Evolutionary conservation across 2,113 vertebrate genomes (phyloP).

Genomic region (Cygnus atratus): DNA sequence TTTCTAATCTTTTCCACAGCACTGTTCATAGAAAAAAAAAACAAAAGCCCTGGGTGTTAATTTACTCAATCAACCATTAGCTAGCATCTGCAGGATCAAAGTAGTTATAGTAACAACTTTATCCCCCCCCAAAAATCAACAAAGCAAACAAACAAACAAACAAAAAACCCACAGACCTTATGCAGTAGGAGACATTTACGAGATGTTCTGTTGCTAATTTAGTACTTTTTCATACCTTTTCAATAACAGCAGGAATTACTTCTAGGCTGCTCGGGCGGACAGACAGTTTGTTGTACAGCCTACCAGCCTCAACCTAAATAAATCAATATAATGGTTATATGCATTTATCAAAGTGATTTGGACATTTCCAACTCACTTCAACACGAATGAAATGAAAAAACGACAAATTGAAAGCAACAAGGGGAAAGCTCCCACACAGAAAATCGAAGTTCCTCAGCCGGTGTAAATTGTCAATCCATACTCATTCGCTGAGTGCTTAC

Average conservation of each 20-base stretch:
- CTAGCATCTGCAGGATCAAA: background rate
- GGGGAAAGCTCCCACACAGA: background rate
- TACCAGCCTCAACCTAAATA: constrained; percentile 91
- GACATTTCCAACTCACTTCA: background rate
- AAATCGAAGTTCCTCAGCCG: background rate
- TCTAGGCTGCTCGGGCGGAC: constrained; percentile 87
- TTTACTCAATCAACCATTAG: background rate
- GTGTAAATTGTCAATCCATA: background rate
- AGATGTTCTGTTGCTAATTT: background rate
- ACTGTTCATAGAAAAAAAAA: background rate
- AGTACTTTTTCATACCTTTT: constrained; percentile 85
- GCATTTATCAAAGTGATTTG: background rate
- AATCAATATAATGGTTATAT: background rate
- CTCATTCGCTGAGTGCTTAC: accelerated
- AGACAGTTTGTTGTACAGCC: constrained; percentile 93
- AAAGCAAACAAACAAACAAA: background rate
- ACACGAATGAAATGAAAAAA: background rate
- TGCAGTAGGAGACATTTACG: background rate
- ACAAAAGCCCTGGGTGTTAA: background rate
- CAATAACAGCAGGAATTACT: constrained; percentile 87
- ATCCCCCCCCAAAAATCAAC: background rate
- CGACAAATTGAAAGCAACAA: background rate
- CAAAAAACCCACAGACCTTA: background rate
- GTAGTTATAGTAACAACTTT: background rate
- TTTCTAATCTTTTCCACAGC: background rate